phyloP scores from a whole-genome alignment of 2,797 vertebrate genomes.

The Atherinosoma microstoma region DNA sequence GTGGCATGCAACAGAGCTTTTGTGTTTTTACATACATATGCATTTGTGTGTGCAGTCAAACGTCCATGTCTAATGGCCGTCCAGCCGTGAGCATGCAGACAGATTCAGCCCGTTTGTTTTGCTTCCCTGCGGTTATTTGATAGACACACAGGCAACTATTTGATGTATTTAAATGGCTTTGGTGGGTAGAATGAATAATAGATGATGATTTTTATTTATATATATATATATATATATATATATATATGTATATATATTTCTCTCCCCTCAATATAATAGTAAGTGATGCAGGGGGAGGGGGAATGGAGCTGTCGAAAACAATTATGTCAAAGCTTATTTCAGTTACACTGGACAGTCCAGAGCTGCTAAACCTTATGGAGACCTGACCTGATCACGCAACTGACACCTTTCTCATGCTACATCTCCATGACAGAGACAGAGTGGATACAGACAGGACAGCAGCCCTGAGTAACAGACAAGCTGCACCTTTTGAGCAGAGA shows the following conservation, averaged over 20 bases:
- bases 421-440: background rate
- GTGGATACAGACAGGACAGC: background rate
- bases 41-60: conserved; percentile 38
- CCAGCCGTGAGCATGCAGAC: conserved; percentile 23
- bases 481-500: background rate
- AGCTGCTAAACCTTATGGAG: background rate
- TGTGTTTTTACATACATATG: conserved; percentile 32
- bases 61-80: conserved; percentile 40
- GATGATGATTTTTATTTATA: conserved; percentile 29
- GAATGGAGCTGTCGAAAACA: conserved; percentile 46
- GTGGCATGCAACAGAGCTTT: conserved; percentile 8
- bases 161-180: conserved; percentile 65
- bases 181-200: conserved; percentile 64
- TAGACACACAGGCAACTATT: conserved; percentile 39
- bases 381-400: background rate
- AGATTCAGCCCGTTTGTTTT: conserved; percentile 46
- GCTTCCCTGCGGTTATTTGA: conserved; percentile 47
- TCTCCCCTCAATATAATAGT: conserved; percentile 32
- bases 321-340: conserved; percentile 45
- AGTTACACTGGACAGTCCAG: background rate
- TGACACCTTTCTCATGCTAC: background rate
- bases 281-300: conserved; percentile 16
- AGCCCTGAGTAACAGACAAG: background rate
- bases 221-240: conserved; percentile 24
- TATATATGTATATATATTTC: too few relatives aligned